These are phyloP conservation scores for Mandrillus leucophaeus DNA, from an alignment of 2,113 vertebrate genomes.

Conservation along the genomic window DNA sequence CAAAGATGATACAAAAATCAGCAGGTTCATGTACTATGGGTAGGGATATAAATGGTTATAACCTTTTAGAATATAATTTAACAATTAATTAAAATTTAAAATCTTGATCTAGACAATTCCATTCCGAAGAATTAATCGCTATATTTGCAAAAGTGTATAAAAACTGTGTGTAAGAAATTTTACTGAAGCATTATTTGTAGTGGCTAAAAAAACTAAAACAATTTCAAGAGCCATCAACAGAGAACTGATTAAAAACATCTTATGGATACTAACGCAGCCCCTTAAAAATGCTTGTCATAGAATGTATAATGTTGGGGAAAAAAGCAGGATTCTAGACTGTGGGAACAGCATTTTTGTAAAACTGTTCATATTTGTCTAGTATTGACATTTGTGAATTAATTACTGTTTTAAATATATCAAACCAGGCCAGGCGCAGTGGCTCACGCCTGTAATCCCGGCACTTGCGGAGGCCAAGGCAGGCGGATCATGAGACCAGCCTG, in stretches of 20 bases:
- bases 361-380: background rate
- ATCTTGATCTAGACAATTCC: background rate
- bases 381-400: background rate
- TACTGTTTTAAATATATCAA: background rate
- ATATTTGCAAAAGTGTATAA: background rate
- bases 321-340: background rate
- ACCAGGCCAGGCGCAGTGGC: too few relatives aligned
- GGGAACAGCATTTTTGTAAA: background rate
- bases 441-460: too few relatives aligned
- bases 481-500: too few relatives aligned
- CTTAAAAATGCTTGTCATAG: background rate
- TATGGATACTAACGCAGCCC: background rate
- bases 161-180: background rate
- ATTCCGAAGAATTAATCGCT: background rate
- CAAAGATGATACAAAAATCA: background rate
- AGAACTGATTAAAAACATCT: background rate
- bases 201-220: background rate
- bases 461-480: too few relatives aligned
- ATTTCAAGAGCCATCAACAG: background rate
- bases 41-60: background rate
- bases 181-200: background rate
- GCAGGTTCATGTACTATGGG: background rate
- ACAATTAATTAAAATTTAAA: background rate
- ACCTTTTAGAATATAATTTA: background rate
- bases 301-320: background rate